phyloP scores from a whole-genome alignment of 2,113 vertebrate species.

The Diglossa brunneiventris region DNA sequence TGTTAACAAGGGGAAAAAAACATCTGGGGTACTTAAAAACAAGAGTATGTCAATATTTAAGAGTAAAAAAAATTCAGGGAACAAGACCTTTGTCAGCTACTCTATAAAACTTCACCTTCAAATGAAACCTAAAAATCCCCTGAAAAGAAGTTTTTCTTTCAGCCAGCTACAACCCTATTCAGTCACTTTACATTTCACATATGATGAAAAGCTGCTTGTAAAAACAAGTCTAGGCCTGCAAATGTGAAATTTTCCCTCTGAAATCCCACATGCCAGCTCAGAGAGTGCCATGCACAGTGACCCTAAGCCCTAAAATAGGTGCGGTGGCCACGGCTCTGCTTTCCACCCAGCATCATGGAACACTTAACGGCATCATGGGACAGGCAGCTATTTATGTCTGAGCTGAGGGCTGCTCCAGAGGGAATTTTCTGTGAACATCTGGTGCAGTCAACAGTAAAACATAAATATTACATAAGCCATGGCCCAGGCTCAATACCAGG shows the following conservation, averaged over 20 bases:
- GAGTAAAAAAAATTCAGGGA: not conserved
- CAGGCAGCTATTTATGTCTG: conserved; percentile 28
- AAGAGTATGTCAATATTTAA: not conserved
- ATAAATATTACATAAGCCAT: conserved; percentile 22
- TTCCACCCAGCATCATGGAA: not conserved
- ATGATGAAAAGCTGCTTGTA: not conserved
- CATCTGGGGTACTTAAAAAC: not conserved
- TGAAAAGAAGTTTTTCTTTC: not conserved
- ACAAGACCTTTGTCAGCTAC: not conserved
- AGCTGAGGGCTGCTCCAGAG: conserved; percentile 34
- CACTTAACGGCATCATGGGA: not conserved
- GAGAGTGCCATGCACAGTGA: fast-evolving
- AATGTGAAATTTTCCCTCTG: not conserved
- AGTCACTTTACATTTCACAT: not conserved
- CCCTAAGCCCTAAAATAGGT: not conserved
- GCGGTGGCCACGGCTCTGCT: not conserved
- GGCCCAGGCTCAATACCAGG: not conserved
- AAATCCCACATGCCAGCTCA: not conserved
- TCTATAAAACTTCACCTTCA: not conserved
- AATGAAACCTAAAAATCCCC: not conserved
- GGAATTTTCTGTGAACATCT: conserved; percentile 42
- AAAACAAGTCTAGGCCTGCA: not conserved
- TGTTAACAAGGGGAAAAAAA: not conserved
- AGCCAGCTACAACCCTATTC: not conserved
- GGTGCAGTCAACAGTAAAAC: conserved; percentile 42